Base-by-base conservation (phyloP, 2,888 invertebrate genomes). In the Protonemura montana region DNA sequence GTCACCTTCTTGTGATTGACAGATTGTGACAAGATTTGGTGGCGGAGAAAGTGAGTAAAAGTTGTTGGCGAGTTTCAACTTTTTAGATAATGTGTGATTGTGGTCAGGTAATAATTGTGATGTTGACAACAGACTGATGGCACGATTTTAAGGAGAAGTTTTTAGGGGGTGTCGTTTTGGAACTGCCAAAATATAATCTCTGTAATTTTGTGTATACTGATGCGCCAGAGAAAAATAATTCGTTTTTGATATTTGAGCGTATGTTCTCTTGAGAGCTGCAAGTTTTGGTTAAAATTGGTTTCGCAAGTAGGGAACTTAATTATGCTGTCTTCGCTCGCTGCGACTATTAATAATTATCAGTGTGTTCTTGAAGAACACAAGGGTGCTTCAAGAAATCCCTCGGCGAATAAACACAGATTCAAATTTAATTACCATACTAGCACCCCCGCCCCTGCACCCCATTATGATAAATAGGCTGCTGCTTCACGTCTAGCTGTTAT, bases 401-500 rank as follows among this genome's bases (percentile, higher is more conserved):
- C 13, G 59, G 59, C 21, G 21, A 59, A 59, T 59, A 59, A 7
- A 59, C 13, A 35, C 21, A 59, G 59, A 59, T 59, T 21, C 59
- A 59, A 59, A 59, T 59, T 59, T 59, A 59, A 59, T 59, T 59
- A 59, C 59, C 59, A 35, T 59, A 59, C 59, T 59, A 16, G 59
- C 16, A 35, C 35, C 35, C 35, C 35, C 35, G 5, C 35, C 35
- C 35, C 35, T n/a, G n/a, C 35, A 35, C 35, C 59, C 59, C 59
- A 16, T 21, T 59, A 7, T 21, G 59, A 59, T 59, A 2, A 59
- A 59, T 59, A 59, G 59, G 7, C 1, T 10, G 21, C 21, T 59
- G 13, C 59, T 21, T 2, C 59, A 59, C 16, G 41, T 13, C 41
- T n/a, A n/a, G n/a, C 21, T 59, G 21, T 59, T 59, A 59, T 10